Evolutionary conservation across 2,113 vertebrate genomes (phyloP), one percentile per base, ranked within the genome.

Genomic region (Beaufortia kweichowensis): DNA sequence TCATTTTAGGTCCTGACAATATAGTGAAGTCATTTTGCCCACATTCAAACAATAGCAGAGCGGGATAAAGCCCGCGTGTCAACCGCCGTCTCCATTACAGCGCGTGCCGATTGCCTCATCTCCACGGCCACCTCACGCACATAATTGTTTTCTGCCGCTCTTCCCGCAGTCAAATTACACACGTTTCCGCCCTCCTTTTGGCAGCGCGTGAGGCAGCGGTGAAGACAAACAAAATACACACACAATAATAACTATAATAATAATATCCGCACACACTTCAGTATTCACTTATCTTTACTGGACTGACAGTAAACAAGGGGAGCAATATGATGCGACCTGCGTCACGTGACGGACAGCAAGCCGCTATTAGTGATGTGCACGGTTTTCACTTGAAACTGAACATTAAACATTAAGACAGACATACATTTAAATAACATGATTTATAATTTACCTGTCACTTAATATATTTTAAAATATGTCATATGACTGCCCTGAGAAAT

Each of bases 131-230:
- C 85, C 83, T 85, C 81, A 85, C 83, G 82, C 85, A 83, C 86
- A 88, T 93, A 91, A 91, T 93, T 92, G 90, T 92, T 93, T 93
- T 91, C 87, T 87, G 89, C 89, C 88, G 88, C 88, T 91, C 86
- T 87, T 86, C 87, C 90, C 84, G 68, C 78, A 83, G 89, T 89
- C 89, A 92, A 91, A 91, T 91, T 91, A 89, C 89, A 90, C 88
- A 83, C 79, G 35, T 82, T 82, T 86, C 82, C 84, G 24, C 60
- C 41, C 69, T 41, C 60, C 21, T 21, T 70, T 33, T 59, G 46
- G 31, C 33, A 43, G 53, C 1, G 55, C 23, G 55, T 85, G 82
- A 31, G 64, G 71, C 23, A 79, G 63, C 17, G 39, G 56, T 21
- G 31, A 71, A 21, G 48, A 19, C 35, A 74, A 46, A 29, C 55